Evolutionary conservation across 2,888 invertebrate species (phyloP).

Genomic region (Oxyscelio sp.): DNA sequence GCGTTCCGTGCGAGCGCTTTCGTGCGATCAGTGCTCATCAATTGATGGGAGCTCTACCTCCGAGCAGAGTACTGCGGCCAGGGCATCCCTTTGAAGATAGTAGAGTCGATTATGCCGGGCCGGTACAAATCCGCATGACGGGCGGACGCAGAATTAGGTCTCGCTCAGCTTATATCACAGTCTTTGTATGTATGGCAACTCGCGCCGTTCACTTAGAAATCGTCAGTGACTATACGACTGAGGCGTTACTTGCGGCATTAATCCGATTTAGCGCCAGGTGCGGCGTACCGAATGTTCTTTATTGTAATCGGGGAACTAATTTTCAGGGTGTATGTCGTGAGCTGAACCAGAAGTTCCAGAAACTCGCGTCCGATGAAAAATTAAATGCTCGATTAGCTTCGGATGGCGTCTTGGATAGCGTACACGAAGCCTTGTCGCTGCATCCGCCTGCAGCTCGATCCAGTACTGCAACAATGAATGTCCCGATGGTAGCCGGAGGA

Average conservation of each 20-base stretch:
- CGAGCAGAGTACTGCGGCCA: no score
- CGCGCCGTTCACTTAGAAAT: slow-evolving; percentile 78
- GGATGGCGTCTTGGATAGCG: no score
- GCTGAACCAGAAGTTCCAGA: no score
- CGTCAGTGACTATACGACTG: slow-evolving; percentile 75
- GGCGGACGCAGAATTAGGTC: slow-evolving; percentile 50
- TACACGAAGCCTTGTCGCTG: no score
- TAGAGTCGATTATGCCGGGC: slow-evolving; percentile 77
- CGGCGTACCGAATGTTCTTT: not conserved
- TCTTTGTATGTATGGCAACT: slow-evolving; percentile 63
- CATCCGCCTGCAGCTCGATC: no score
- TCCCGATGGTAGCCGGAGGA: no score
- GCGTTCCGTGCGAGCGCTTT: slow-evolving; percentile 4
- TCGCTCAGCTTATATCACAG: slow-evolving; percentile 21
- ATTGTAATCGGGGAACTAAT: not conserved
- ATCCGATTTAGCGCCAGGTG: not conserved
- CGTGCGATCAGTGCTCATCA: not conserved
- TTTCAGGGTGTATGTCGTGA: slow-evolving; percentile 1
- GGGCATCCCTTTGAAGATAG: no score
- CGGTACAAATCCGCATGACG: slow-evolving; percentile 43
- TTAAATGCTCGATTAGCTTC: no score
- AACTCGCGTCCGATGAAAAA: no score
- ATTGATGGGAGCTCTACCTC: slow-evolving; percentile 25
- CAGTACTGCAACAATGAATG: no score
- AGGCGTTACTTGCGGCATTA: slow-evolving; percentile 77